Base-by-base conservation (phyloP, 2,113 vertebrate species). In the Nettapus auritus region DNA sequence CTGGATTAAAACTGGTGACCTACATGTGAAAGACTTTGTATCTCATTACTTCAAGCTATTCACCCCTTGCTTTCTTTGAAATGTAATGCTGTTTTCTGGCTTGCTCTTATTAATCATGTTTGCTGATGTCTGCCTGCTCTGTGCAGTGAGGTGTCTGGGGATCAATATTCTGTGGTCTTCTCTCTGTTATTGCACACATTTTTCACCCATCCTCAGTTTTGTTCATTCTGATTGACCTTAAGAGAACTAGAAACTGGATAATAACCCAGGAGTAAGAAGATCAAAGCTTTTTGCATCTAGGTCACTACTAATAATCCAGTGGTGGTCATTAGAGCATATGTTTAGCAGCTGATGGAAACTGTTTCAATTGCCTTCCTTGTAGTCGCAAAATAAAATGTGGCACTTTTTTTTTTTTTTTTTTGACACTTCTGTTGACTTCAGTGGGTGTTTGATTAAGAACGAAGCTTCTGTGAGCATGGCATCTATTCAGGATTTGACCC, bases 281-380 rank as follows among this genome's bases (percentile, higher is more conserved):
- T 97, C 84, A 95, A 95, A 95, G 95, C 67, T 84, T 95, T 96
- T 90, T 75, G 73, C 78, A 92, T 95, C 66, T 96, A 88, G 89
- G 89, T 82, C 94, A 94, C 86, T 92, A 80, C 63, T 84, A 88
- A 82, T 95, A 95, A 96, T 91, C 86, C 66, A 92, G 79, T 68
- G 64, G 68, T 95, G 68, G 80, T 91, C 93, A 86, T 91, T 90
- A 90, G 68, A 94, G 64, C 85, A 63, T 86, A 90, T 79, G 78
- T 63, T 91, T 83, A 94, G 60, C 34, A 88, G 73, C 52, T 5
- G 4, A 64, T 91, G 44, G 64, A 93, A 90, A 88, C 84, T 94
- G 60, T 84, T 96, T 84, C 82, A 88, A 31, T 86, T 46, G 8
- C 23, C 31, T 86, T 88, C 80, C 57, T 75, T 83, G 71, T 56